Evolutionary conservation across 2,888 invertebrate genomes (phyloP), one percentile per base, ranked within the genome.

Genomic region (Mesodorylaimus sp.): DNA sequence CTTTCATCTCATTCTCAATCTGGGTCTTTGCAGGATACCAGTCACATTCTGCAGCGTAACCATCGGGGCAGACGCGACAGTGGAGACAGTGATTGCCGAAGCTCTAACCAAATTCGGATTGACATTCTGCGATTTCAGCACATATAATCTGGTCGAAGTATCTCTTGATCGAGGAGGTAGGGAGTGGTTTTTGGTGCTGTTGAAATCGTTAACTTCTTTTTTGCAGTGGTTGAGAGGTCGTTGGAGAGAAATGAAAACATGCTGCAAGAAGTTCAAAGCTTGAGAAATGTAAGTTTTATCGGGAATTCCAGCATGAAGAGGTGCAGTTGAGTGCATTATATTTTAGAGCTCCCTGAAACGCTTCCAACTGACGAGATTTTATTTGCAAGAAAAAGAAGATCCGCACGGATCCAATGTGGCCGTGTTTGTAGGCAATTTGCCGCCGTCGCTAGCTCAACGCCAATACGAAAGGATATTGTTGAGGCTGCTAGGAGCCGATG

Each of bases 291-390:
- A 16, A 47, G 48, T 21, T 37, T 49, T 16, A 19, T 5, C 1
- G 7, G 16, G 10, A 7, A 32, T 32, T 32, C 16, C 16, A 32
- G 16, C 7, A 10, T 7, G 16, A 10, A 32, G 32, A 32, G 10
- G 16, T 7, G 10, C 10, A 7, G 7, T 16, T 10, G 7, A 7
- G n/a, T 23, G 21, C 7, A 36, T 48, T 46, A 52, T 50, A 46
- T 55, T 83, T 55, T 79, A 86, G 71, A 95, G 95, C 72, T 95
- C 93, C 48, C 84, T 97, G 64, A 79, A 93, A 53, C 89, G 93
- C 73, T 91, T 91, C 82, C 89, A 93, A 74, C 78, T 95, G 72
- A 91, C 93, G 73, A 77, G 97, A 60, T 97, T 95, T 74, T 97
- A 97, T 75, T 77, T 99, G 66, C 93, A 95, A 74, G 79, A 89